Conservation (phyloP, 2,113 vertebrate genomes). For the Bambusicola thoracicus region DNA sequence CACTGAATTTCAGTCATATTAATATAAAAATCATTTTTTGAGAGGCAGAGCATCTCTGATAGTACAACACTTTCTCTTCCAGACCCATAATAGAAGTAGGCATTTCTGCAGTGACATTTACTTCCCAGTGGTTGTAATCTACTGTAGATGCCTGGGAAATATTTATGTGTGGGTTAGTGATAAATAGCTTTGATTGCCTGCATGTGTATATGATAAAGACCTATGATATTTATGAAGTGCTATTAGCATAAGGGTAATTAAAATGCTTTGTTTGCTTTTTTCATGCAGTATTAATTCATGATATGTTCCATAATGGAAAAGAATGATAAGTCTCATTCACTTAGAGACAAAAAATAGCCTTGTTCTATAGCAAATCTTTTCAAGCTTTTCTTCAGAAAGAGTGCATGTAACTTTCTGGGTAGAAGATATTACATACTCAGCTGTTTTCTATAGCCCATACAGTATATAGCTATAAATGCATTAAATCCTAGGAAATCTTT, state of each 20-base stretch:
- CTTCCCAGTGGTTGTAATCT: background rate
- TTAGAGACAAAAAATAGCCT: background rate
- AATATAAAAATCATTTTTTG: background rate
- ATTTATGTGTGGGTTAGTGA: background rate
- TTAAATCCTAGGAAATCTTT: background rate
- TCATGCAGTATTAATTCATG: background rate
- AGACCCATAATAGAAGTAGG: background rate
- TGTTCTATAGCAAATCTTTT: background rate
- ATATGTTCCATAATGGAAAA: background rate
- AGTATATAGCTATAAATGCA: background rate
- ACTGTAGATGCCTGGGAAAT: background rate
- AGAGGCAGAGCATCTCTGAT: accelerated
- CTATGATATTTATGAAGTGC: background rate
- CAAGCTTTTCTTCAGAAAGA: background rate
- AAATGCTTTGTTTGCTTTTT: background rate
- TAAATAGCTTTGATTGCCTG: background rate
- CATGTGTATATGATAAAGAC: background rate
- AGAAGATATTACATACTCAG: background rate
- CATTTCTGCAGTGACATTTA: background rate
- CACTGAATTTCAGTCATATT: background rate
- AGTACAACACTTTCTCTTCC: background rate
- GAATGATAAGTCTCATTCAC: background rate
- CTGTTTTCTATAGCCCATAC: background rate
- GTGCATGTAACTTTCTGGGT: background rate
- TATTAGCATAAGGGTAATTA: background rate